Base-by-base conservation (phyloP, 2,888 invertebrate genomes). In the Empis livida region DNA sequence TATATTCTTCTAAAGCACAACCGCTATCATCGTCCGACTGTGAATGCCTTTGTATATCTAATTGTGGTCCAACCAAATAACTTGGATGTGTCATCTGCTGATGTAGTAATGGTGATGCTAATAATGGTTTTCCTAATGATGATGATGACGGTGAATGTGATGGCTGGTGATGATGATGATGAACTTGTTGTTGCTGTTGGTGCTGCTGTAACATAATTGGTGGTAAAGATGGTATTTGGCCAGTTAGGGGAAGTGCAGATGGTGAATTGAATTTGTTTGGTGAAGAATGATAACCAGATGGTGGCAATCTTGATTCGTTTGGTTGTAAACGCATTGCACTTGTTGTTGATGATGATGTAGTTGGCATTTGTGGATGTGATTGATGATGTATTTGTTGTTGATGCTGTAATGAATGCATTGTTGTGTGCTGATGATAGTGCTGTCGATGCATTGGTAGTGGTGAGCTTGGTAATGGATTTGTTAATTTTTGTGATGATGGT, bases 21-120 rank as follows among this genome's bases (percentile, higher is more conserved):
- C 97, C 97, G 49, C 92, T 93, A 71, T 97, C 97, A 67, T 96
- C 96, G 69, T 97, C 97, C 51, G 92, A 92, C 65, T 93, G 92
- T 46, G 91, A 89, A 62, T 89, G 87, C 51, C 89, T 70, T 62
- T 89, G 88, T 48, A 86, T 84, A 61, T 87, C 85, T 54, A 72
- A 66, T 46, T 73, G 71, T 10, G 64, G 67, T 23, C 61, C 64
- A 49, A 64, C 64, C 44, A 68, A 55, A 47, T 61, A 66, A 47
- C 62, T 62, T 20, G 67, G 62, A 54, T 67, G 67, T 35, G 59
- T 56, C 30, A 60, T 60, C 45, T 59, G 63, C 56, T 65, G 65
- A 52, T 64, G 65, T 31, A 64, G 53, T 52, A 67, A 63, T 40
- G 69, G 67, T 50, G 68, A 69, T 41, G 69, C 65, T 42, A 68